These are phyloP conservation scores for Sapajus apella DNA, from an alignment of 2,113 vertebrate species.

Conservation along the genomic window DNA sequence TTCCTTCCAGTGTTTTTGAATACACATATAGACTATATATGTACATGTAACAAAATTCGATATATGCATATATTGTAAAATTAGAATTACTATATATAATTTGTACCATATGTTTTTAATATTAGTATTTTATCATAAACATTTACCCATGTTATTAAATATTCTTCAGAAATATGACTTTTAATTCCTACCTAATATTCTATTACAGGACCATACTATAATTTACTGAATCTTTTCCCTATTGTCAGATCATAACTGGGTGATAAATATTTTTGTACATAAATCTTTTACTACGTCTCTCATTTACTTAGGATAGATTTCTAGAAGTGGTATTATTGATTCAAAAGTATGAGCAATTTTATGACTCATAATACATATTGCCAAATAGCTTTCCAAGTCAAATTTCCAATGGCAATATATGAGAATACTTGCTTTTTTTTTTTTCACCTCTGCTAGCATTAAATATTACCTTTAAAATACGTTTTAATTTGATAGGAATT, in stretches of 20 bases:
- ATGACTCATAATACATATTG: slow-evolving; percentile 34
- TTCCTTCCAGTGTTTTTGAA: slow-evolving; percentile 46
- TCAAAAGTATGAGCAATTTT: slow-evolving; percentile 64
- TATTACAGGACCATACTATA: slow-evolving; percentile 56
- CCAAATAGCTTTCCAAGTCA: slow-evolving; percentile 61
- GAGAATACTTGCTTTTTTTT: slow-evolving; percentile 38
- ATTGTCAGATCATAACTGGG: slow-evolving; percentile 54
- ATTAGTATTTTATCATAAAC: slow-evolving; percentile 65
- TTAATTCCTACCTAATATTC: slow-evolving; percentile 70
- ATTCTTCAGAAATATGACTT: slow-evolving; percentile 71
- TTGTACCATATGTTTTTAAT: slow-evolving; percentile 70
- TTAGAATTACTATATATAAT: slow-evolving; percentile 55
- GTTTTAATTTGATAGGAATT: slow-evolving; percentile 38
- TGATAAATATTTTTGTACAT: slow-evolving; percentile 71
- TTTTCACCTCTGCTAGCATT: background rate
- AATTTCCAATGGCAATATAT: slow-evolving; percentile 54
- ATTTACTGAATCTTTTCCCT: slow-evolving; percentile 66
- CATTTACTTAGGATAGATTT: slow-evolving; percentile 72
- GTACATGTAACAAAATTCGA: slow-evolving; percentile 62
- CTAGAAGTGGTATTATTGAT: slow-evolving; percentile 67
- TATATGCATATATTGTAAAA: slow-evolving; percentile 57
- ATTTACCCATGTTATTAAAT: slow-evolving; percentile 67
- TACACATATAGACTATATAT: background rate
- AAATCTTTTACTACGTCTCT: slow-evolving; percentile 66
- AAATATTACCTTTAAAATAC: slow-evolving; percentile 46